Evolutionary conservation across 2,113 vertebrate genomes (phyloP), one percentile per base, ranked within the genome.

Genomic region (Hippocampus mohnikei): DNA sequence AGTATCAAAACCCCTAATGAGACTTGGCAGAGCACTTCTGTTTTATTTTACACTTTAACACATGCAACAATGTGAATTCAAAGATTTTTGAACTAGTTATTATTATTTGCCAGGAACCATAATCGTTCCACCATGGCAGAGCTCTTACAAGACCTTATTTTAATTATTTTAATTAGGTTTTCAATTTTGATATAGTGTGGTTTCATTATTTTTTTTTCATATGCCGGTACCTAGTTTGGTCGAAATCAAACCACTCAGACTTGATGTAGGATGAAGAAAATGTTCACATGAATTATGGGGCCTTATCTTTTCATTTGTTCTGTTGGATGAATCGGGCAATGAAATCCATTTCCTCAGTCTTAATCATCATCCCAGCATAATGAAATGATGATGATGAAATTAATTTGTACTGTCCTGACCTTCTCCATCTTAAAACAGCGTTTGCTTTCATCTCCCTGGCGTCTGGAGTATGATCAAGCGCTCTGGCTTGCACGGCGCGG

Each of bases 401-500:
- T 64, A 73, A 65, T 59, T 40, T 52, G n/a, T 12, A 50, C 42
- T 46, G 21, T 69, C 42, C n/a, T 63, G 41, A 67, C 56, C 10
- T 37, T 21, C 68, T 63, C 20, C 21, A 33, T 56, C 21, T 9
- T 15, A 61, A 64, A 72, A 44, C 23, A 9, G 62, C 8, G 53
- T 66, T 21, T 61, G 18, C 10, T 11, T 5, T 59, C 42, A 64
- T 48, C 10, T 37, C 12, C 29, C 27, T 23, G 7, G n/a, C 11
- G 41, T n/a, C 66, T 37, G 25, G 3, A 63, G 12, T 63, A 33
- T 61, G 48, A 67, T 56, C 74, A 33, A 73, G 44, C 66, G 4
- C 10, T 55, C 66, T n/a, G 69, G 29, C 72, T 71, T 63, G 67
- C 50, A 73, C 15, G 25, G 8, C 46, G 69, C 23, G 63, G 55